A percentile compares a stretch with the other conserved stretches of the same genome.
phyloP scores from a whole-genome alignment of 2,797 vertebrate species.

The Pyrocephalus nanus region DNA sequence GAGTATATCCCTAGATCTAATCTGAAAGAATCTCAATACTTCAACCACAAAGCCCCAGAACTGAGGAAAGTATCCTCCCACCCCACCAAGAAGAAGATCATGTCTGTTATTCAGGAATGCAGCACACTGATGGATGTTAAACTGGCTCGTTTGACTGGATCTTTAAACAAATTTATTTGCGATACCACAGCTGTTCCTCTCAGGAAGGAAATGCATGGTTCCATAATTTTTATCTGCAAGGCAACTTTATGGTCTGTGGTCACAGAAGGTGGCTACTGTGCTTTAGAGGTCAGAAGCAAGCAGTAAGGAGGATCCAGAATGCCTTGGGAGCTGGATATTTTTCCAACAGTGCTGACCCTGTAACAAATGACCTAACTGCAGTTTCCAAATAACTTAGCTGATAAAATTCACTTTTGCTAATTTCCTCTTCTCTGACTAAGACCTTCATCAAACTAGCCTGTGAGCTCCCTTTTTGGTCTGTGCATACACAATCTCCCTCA shows the following conservation, averaged over 20 bases:
- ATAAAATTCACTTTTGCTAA: neutral
- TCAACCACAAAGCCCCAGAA: slow-evolving; percentile 10
- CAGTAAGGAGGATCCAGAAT: neutral
- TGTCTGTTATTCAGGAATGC: slow-evolving; percentile 26
- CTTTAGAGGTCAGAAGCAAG: slow-evolving; percentile 33
- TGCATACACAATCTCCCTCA: neutral
- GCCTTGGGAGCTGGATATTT: neutral
- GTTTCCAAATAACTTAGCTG: neutral
- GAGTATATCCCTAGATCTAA: slow-evolving; percentile 42
- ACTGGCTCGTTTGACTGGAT: slow-evolving; percentile 40
- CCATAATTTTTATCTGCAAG: slow-evolving; percentile 56
- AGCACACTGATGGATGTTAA: slow-evolving; percentile 1
- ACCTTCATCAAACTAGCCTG: neutral
- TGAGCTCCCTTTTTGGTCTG: neutral
- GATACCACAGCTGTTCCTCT: slow-evolving; percentile 45
- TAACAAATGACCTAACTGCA: neutral
- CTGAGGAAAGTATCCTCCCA: slow-evolving; percentile 1
- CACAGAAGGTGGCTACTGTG: slow-evolving; percentile 50
- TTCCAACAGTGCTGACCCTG: neutral
- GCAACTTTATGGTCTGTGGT: slow-evolving; percentile 54
- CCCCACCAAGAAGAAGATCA: neutral
- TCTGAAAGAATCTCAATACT: slow-evolving; percentile 5
- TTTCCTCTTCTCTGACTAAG: neutral
- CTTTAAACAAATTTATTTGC: slow-evolving; percentile 51
- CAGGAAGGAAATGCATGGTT: slow-evolving; percentile 10